phyloP scores from a whole-genome alignment of 2,797 vertebrate genomes.

The Valencia hispanica region DNA sequence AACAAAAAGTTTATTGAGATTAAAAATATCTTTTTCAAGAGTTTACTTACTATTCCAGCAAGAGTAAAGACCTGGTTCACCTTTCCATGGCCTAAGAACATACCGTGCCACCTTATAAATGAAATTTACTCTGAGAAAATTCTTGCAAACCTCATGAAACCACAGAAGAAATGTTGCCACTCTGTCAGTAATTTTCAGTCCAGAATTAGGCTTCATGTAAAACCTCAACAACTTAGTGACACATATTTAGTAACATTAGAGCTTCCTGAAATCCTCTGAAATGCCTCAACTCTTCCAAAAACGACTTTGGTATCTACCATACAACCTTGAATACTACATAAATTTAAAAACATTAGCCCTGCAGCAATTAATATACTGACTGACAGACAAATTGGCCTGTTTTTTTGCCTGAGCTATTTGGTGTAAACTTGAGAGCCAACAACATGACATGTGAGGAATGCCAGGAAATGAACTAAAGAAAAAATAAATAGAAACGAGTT shows the following conservation, averaged over 20 bases:
- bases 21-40: neutral
- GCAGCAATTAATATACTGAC: conserved; percentile 43
- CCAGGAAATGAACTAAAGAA: conserved; percentile 52
- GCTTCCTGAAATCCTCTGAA: conserved; percentile 64
- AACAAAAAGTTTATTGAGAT: neutral
- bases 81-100: neutral
- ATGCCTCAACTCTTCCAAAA: conserved; percentile 45
- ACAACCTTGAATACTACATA: conserved; percentile 40
- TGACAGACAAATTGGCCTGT: conserved; percentile 61
- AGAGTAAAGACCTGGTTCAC: neutral
- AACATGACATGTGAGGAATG: conserved; percentile 58
- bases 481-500: conserved; percentile 47
- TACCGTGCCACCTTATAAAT: neutral
- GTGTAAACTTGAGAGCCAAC: conserved; percentile 33
- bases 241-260: conserved; percentile 51
- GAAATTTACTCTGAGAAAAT: conserved; percentile 16
- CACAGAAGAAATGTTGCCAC: conserved; percentile 22
- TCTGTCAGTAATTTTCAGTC: conserved; percentile 38
- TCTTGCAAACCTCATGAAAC: conserved; percentile 16
- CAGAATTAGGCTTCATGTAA: conserved; percentile 47
- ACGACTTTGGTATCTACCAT: conserved; percentile 9
- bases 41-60: neutral
- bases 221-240: conserved; percentile 51
- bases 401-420: conserved; percentile 36
- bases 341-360: conserved; percentile 40